phyloP scores from a whole-genome alignment of 2,888 invertebrate species.

The Agriotes lineatus region DNA sequence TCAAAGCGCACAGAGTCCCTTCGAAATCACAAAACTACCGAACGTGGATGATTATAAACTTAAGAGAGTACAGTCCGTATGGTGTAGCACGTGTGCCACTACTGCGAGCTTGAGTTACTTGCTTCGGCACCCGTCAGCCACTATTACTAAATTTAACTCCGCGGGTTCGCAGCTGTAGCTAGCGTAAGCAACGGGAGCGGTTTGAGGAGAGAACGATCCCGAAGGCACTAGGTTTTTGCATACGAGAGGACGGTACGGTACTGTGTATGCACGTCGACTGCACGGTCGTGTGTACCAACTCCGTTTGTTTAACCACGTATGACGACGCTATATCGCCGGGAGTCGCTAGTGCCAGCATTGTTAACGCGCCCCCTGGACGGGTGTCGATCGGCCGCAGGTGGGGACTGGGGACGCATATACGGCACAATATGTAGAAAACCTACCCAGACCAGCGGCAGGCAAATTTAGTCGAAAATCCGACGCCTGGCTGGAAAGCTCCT shows the following conservation, averaged over 20 bases:
- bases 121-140: constrained; percentile 49
- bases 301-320: constrained; percentile 51
- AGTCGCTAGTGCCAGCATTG: constrained; percentile 42
- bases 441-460: not conserved
- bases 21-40: no score
- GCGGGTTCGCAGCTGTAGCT: constrained; percentile 40
- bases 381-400: constrained; percentile 49
- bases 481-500: not conserved
- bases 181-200: constrained; percentile 24
- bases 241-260: constrained; percentile 17
- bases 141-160: constrained; percentile 52
- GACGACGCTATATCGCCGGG: constrained; percentile 38
- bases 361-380: constrained; percentile 61
- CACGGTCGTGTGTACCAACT: constrained; percentile 28
- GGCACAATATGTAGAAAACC: not conserved
- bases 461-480: not conserved
- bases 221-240: constrained; percentile 33
- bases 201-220: constrained; percentile 30
- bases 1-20: no score
- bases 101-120: constrained; percentile 45
- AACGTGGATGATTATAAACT: not conserved
- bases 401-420: constrained; percentile 46
- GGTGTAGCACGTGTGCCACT: constrained; percentile 43
- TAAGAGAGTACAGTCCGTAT: constrained; percentile 23
- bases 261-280: constrained; percentile 21